Conservation (phyloP, 2,797 vertebrate genomes). For the Ctenosaura bakeri region DNA sequence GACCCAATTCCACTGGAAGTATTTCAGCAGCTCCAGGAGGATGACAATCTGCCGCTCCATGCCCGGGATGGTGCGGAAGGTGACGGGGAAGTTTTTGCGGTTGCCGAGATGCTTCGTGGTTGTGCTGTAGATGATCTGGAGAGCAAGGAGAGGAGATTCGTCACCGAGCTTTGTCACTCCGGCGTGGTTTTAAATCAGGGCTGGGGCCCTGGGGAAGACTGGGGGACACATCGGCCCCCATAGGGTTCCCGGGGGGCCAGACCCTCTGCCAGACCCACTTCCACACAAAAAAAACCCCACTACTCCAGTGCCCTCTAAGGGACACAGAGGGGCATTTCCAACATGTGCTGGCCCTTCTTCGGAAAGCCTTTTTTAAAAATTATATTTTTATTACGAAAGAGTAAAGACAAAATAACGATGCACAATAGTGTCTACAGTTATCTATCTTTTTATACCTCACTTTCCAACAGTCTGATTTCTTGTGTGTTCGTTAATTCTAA, state of each 20-base stretch:
- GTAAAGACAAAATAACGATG: too few relatives aligned
- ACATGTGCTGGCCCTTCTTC: too few relatives aligned
- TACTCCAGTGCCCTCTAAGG: too few relatives aligned
- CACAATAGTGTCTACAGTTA: too few relatives aligned
- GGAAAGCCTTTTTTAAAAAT: too few relatives aligned
- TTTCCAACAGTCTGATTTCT: too few relatives aligned
- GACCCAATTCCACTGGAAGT: slow-evolving; percentile 87
- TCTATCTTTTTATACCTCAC: too few relatives aligned
- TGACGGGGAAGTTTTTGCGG: slow-evolving; percentile 76
- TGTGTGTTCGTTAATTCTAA: too few relatives aligned
- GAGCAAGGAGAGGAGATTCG: neutral
- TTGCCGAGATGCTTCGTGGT: slow-evolving; percentile 52
- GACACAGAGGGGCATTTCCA: too few relatives aligned
- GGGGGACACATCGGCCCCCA: too few relatives aligned
- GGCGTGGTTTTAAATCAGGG: neutral
- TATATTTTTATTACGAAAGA: too few relatives aligned
- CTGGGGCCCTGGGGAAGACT: too few relatives aligned
- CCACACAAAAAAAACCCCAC: neutral
- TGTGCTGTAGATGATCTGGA: slow-evolving; percentile 71
- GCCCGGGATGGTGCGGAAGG: slow-evolving; percentile 86
- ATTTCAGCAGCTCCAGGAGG: slow-evolving; percentile 80
- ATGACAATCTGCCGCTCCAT: slow-evolving; percentile 85
- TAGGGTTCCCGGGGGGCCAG: neutral
- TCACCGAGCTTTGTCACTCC: neutral
- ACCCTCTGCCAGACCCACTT: neutral